Conservation (phyloP, 2,888 invertebrate genomes). For the Eustalomyia histrio region DNA sequence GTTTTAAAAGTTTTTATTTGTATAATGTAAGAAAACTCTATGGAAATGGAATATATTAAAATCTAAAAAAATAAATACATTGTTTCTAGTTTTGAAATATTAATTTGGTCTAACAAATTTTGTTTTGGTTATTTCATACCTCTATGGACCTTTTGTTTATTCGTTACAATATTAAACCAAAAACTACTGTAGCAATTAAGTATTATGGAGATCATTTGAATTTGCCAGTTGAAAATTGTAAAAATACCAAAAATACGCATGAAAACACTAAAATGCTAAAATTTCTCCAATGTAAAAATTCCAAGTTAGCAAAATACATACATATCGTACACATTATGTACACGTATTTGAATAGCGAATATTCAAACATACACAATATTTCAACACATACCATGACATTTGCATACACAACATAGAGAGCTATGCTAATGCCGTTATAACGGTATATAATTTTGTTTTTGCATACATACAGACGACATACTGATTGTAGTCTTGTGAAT, state of each 20-base stretch:
- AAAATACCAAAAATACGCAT: slow-evolving; percentile 48
- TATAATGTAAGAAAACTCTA: no score
- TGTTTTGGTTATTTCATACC: neutral
- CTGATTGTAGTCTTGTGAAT: neutral
- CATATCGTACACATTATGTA: slow-evolving; percentile 6
- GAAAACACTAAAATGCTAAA: slow-evolving; percentile 46
- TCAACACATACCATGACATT: neutral
- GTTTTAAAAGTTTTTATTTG: no score
- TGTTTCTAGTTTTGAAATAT: no score
- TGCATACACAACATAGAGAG: neutral
- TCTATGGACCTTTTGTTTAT: neutral
- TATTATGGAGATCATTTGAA: neutral
- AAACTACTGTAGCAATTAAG: slow-evolving; percentile 36
- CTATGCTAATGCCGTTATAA: slow-evolving; percentile 42
- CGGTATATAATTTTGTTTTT: slow-evolving; percentile 42
- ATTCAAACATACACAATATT: neutral
- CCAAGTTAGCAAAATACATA: slow-evolving; percentile 25
- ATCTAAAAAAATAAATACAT: no score
- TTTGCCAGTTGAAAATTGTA: slow-evolving; percentile 41
- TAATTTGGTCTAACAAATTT: no score
- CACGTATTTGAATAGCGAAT: neutral
- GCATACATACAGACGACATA: neutral
- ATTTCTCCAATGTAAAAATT: slow-evolving; percentile 40
- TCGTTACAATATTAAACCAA: neutral
- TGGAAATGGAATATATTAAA: no score